These are phyloP conservation scores for Geotrypetes seraphini DNA, from an alignment of 2,797 vertebrate genomes.

Conservation along the genomic window DNA sequence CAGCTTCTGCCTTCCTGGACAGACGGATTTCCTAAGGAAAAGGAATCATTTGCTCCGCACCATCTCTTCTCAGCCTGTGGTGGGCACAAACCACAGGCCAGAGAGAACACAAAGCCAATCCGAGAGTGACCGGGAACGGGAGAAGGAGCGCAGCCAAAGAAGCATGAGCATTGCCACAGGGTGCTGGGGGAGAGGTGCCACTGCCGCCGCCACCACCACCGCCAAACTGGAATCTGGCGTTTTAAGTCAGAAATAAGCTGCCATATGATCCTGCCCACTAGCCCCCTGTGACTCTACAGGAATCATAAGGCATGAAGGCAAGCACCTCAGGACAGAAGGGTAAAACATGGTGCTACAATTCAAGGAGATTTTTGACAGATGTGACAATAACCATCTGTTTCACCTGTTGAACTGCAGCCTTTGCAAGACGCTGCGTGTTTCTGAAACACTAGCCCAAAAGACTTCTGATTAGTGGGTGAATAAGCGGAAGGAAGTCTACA, in stretches of 20 bases:
- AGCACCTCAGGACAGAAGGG: conserved; percentile 22
- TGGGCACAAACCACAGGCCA: conserved; percentile 36
- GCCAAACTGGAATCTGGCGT: conserved; percentile 66
- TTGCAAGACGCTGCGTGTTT: conserved; percentile 23
- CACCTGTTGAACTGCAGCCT: conserved; percentile 25
- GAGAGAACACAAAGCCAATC: conserved; percentile 79
- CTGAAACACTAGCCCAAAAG: conserved; percentile 11
- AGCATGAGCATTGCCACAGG: conserved; percentile 86
- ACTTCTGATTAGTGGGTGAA: conserved; percentile 3
- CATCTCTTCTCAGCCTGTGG: conserved; percentile 74
- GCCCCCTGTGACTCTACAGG: neutral
- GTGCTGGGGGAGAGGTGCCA: conserved; percentile 79
- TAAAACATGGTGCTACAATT: conserved; percentile 62
- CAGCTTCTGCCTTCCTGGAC: conserved; percentile 81
- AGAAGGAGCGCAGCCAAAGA: conserved; percentile 68
- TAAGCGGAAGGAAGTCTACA: conserved; percentile 6
- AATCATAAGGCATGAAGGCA: conserved; percentile 8
- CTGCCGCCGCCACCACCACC: conserved; percentile 53
- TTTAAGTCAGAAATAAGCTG: conserved; percentile 66
- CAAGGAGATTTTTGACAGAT: conserved; percentile 26
- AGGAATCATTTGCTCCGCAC: conserved; percentile 88
- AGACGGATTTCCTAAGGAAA: conserved; percentile 85
- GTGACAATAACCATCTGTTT: conserved; percentile 1
- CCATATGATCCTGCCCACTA: neutral
- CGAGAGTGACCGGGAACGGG: conserved; percentile 70